Base-by-base conservation (phyloP, 2,797 vertebrate genomes). In the Cuniculus paca region DNA sequence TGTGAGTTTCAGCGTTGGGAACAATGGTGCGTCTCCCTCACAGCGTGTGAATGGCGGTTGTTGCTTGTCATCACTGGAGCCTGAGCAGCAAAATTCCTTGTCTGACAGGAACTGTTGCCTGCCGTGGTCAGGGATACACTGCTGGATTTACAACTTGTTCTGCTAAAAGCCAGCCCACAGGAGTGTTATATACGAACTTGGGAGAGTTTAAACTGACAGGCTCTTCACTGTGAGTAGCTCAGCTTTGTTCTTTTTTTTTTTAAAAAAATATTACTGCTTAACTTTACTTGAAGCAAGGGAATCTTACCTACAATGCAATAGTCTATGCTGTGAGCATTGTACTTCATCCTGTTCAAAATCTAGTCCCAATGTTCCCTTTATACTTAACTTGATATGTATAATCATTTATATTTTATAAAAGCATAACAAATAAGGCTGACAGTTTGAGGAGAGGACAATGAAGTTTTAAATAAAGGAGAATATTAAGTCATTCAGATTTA, bases 361-460 rank as follows among this genome's bases (percentile, higher is more conserved):
- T 11, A 4, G 17, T 50, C 10, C 34, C 16, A 10, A 52, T 3
- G 1, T 24, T 14, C 17, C 17, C 3, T 9, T 42, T 26, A n/a
- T 39, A n/a, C 50, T 93, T 91, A 52, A 89, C 91, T 63, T 54
- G 28, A 13, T 90, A 42, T 75, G 24, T 34, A 12, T 50, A 75
- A 52, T 83, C 22, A 91, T 34, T 89, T 70, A n/a, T 48, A 50
- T 90, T 95, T 42, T 70, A 58, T 36, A 70, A 78, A 77, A 78
- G 45, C 72, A 82, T 54, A 68, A 74, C 34, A 48, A 90, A 75
- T 54, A 65, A 94, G 34, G 19, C 31, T 86, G 28, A 6, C 65
- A 50, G 39, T 83, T 54, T 54, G 16, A 95, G 16, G 77, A 77
- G 12, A 88, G 5, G 28, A 17, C 26, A 90, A 31, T 31, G 36